phyloP scores from a whole-genome alignment of 2,888 invertebrate genomes.

The Limnephilus marmoratus region DNA sequence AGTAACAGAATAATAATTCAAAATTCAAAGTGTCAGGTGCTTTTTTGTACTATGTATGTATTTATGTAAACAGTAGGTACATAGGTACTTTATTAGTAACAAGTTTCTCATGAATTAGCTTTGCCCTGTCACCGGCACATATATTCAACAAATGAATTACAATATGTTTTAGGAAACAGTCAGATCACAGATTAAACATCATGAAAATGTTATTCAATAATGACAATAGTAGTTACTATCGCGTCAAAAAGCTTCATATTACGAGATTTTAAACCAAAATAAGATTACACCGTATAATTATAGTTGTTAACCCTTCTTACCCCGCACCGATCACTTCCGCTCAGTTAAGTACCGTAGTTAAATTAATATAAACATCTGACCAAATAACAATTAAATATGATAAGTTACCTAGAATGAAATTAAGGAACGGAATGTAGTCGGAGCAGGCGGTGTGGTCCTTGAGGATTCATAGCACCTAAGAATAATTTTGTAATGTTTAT shows the following conservation, averaged over 20 bases:
- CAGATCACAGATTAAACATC: background rate
- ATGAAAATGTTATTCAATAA: background rate
- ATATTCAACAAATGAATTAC: background rate
- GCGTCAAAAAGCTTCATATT: background rate
- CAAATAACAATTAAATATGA: background rate
- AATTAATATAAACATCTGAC: background rate
- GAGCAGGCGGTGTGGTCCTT: background rate
- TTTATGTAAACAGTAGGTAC: background rate
- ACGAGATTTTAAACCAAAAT: background rate
- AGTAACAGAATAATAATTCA: background rate
- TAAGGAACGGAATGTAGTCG: background rate
- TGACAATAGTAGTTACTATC: background rate
- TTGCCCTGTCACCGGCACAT: background rate
- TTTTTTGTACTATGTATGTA: conserved; percentile 1
- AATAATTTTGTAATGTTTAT: background rate
- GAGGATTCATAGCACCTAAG: conserved; percentile 15
- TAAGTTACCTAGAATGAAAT: background rate
- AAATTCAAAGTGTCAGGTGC: background rate
- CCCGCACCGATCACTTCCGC: conserved; percentile 2
- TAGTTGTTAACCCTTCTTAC: background rate
- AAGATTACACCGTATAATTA: background rate
- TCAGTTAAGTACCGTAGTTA: background rate
- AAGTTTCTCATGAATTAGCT: background rate
- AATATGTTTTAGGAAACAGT: background rate
- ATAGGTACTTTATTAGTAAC: background rate